Percentiles rank a stretch among this genome's conserved stretches.
Conservation (phyloP, 2,797 vertebrate species). For the Acestrorhynchus altus region DNA sequence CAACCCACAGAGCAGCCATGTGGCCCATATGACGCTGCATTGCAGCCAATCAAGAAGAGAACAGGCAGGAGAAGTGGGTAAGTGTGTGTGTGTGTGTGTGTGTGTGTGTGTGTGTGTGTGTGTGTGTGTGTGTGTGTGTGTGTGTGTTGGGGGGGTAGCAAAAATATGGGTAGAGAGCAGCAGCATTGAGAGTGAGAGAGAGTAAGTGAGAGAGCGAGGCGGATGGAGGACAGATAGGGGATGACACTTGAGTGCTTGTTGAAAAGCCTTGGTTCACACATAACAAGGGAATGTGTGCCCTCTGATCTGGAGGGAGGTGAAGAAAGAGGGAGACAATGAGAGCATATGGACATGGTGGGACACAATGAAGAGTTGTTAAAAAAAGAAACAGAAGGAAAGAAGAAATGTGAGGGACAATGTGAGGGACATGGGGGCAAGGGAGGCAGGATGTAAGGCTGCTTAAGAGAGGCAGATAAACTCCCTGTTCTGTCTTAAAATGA, state of each 20-base stretch:
- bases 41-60: constrained; percentile 41
- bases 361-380: background rate
- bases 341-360: background rate
- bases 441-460: too few species aligned
- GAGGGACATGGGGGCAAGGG: too few species aligned
- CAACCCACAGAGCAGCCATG: constrained; percentile 42
- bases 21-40: constrained; percentile 31
- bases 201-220: background rate
- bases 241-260: background rate
- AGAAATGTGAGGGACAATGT: background rate
- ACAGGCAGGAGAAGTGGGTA: constrained; percentile 21
- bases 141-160: too few species aligned
- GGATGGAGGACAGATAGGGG: background rate
- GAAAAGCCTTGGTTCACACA: constrained; percentile 9
- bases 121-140: too few species aligned
- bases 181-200: background rate
- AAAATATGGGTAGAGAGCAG: constrained; percentile 14
- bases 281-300: constrained; percentile 8
- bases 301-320: background rate
- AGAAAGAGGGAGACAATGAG: background rate
- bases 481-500: too few species aligned
- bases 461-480: too few species aligned
- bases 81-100: background rate
- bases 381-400: background rate
- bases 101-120: background rate